Conservation (phyloP, 2,888 invertebrate genomes). For the Biston betularia region DNA sequence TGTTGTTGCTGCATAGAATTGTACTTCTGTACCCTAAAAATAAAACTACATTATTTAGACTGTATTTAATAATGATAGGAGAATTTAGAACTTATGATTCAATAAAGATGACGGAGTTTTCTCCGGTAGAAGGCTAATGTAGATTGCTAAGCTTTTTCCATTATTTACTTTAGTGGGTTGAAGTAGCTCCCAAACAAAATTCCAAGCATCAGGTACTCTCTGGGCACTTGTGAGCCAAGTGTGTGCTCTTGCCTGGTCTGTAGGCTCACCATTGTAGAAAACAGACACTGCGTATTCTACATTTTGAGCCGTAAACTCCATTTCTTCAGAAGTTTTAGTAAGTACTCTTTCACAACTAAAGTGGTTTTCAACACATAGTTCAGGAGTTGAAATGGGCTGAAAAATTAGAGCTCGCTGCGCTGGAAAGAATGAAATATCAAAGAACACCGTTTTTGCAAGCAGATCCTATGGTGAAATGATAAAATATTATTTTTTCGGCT, state of each 20-base stretch:
- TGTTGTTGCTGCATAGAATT: conserved; percentile 97
- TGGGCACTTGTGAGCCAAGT: conserved; percentile 95
- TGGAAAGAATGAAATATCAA: not conserved
- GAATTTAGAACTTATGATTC: not conserved
- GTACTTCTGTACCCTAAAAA: conserved; percentile 93
- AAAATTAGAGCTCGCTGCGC: not conserved
- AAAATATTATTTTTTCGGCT: not conserved
- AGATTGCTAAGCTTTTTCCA: not conserved
- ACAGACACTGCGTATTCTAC: conserved; percentile 89
- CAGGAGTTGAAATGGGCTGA: not conserved
- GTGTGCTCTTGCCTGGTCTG: conserved; percentile 92
- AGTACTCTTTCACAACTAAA: conserved; percentile 7
- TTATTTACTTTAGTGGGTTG: conserved; percentile 90
- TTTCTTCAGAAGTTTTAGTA: conserved; percentile 52
- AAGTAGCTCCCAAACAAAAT: conserved; percentile 95
- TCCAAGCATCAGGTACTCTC: conserved; percentile 95
- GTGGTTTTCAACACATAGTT: conserved; percentile 22
- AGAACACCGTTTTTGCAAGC: not conserved
- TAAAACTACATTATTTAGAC: not conserved
- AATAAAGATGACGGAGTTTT: not conserved
- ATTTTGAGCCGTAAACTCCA: conserved; percentile 88
- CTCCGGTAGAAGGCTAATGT: not conserved
- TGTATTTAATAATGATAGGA: not conserved
- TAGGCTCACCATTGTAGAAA: conserved; percentile 87
- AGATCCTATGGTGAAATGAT: no score